A percentile compares a stretch with the other conserved stretches of the same genome.
Conservation (phyloP, 2,113 vertebrate species). For the Sardina pilchardus region DNA sequence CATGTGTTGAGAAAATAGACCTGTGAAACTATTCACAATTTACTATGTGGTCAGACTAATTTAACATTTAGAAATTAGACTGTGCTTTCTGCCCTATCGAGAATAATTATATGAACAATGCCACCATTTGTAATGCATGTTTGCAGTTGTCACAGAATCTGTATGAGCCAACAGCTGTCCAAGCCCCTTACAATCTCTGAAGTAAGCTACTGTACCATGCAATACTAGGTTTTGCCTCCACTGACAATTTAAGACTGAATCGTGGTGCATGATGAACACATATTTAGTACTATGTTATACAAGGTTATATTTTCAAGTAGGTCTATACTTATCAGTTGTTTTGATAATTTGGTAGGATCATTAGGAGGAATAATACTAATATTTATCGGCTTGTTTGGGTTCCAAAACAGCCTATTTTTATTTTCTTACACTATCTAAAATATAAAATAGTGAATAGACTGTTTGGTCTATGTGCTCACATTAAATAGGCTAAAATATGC, state of each 20-base stretch:
- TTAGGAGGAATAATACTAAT: too few relatives aligned
- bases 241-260: not conserved
- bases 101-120: not conserved
- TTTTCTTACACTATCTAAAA: too few relatives aligned
- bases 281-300: too few relatives aligned
- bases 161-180: not conserved
- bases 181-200: not conserved
- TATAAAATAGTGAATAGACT: too few relatives aligned
- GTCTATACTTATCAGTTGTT: too few relatives aligned
- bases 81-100: not conserved
- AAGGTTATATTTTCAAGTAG: too few relatives aligned
- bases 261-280: not conserved
- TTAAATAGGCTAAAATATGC: too few relatives aligned
- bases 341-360: too few relatives aligned
- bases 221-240: not conserved
- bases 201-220: not conserved
- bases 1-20: not conserved
- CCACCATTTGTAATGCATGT: not conserved
- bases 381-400: too few relatives aligned
- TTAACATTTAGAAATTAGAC: not conserved
- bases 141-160: slow-evolving; percentile 1
- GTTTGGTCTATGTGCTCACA: too few relatives aligned
- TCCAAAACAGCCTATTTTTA: too few relatives aligned
- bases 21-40: not conserved
- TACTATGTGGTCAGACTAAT: not conserved